Evolutionary conservation across 2,797 vertebrate genomes (phyloP).

Genomic region (Antennarius maculatus): DNA sequence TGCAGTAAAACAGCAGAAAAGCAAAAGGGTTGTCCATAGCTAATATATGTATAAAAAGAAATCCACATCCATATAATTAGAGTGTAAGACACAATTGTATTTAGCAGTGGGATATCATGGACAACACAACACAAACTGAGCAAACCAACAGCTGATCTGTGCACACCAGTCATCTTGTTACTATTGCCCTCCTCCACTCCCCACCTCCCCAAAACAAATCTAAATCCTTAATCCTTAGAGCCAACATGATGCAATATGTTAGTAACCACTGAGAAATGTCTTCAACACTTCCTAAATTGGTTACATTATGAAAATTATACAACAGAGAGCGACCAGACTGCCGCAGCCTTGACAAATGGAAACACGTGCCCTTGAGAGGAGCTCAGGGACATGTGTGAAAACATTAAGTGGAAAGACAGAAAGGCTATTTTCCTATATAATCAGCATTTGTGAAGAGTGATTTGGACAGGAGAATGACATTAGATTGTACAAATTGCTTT

Average conservation of each 20-base stretch:
- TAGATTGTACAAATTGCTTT: not conserved
- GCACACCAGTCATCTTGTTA: constrained; percentile 13
- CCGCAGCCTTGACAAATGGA: constrained; percentile 54
- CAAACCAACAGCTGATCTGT: constrained; percentile 5
- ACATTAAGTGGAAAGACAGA: constrained; percentile 32
- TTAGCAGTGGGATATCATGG: not conserved
- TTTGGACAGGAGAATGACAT: not conserved
- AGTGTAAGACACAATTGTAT: not conserved
- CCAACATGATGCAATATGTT: constrained; percentile 43
- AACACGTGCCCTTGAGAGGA: constrained; percentile 48
- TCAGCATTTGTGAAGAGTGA: constrained; percentile 11
- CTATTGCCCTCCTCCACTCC: constrained; percentile 1
- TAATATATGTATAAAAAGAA: not conserved
- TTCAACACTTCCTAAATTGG: constrained; percentile 44
- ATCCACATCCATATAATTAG: not conserved
- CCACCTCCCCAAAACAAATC: constrained; percentile 8
- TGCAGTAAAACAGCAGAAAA: too few species aligned
- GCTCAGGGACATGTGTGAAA: constrained; percentile 44
- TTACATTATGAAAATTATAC: constrained; percentile 45
- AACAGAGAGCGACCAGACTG: constrained; percentile 31
- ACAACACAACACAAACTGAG: not conserved
- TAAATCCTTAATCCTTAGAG: constrained; percentile 13
- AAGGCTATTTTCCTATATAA: constrained; percentile 31
- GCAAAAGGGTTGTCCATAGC: not conserved
- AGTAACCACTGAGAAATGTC: constrained; percentile 45